Conservation (phyloP, 2,113 vertebrate species). For the Malurus elegans region DNA sequence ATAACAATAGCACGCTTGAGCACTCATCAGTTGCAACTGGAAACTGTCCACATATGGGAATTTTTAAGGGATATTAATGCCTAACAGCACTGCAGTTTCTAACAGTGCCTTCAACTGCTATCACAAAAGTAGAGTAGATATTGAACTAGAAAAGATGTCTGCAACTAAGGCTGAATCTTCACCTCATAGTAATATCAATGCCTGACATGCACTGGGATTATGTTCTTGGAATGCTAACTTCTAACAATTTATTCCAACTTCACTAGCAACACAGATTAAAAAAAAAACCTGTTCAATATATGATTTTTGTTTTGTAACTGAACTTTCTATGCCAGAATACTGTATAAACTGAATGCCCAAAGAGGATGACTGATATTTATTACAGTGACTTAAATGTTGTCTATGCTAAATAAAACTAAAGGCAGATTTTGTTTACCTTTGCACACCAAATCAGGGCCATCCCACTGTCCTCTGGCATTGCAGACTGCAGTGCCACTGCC, state of each 20-base stretch:
- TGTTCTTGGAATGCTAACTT: not conserved
- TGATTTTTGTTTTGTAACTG: not conserved
- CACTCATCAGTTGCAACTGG: not conserved
- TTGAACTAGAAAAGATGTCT: not conserved
- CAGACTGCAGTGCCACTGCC: conserved; percentile 33
- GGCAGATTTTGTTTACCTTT: conserved; percentile 47
- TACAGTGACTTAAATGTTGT: not conserved
- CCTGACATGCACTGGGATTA: not conserved
- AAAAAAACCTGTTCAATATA: not conserved
- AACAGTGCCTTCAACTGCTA: not conserved
- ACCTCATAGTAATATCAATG: not conserved
- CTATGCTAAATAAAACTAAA: not conserved
- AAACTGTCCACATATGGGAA: not conserved
- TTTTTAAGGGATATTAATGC: not conserved
- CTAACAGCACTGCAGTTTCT: not conserved
- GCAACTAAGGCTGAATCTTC: not conserved
- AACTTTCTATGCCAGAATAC: not conserved
- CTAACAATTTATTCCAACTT: not conserved
- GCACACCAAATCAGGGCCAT: conserved; percentile 47
- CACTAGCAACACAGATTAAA: not conserved
- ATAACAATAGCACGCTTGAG: not conserved
- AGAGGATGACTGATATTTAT: not conserved
- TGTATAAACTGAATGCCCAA: not conserved
- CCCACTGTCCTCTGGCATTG: conserved; percentile 54
- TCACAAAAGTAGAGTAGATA: not conserved